Evolutionary conservation across 2,888 invertebrate species (phyloP).

Genomic region (Phalera bucephala): DNA sequence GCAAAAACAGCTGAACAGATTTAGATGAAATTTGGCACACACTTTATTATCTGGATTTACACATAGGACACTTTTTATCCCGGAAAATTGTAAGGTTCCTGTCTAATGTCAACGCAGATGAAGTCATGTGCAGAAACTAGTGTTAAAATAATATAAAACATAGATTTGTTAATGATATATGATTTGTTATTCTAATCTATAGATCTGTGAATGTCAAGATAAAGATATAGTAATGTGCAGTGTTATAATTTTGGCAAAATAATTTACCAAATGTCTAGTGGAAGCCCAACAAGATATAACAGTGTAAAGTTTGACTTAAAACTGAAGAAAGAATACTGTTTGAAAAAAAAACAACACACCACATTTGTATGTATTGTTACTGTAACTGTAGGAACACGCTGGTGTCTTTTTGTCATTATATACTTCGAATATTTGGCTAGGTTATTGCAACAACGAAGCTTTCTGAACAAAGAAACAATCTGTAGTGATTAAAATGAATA

Average conservation of each 20-base stretch:
- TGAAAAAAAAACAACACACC: not conserved
- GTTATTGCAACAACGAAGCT: not conserved
- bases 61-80: no score
- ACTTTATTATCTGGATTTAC: no score
- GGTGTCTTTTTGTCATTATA: not conserved
- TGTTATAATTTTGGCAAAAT: conserved; percentile 18
- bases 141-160: no score
- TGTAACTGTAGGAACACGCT: not conserved
- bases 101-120: no score
- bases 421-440: not conserved
- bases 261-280: conserved; percentile 22
- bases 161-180: no score
- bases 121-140: no score
- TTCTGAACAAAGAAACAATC: not conserved
- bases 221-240: conserved; percentile 5
- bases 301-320: not conserved
- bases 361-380: not conserved
- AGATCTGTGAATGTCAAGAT: no score
- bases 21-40: no score
- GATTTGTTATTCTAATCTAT: no score
- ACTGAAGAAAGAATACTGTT: conserved; percentile 1
- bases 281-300: conserved; percentile 37
- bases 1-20: no score
- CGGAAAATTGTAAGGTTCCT: no score
- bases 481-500: no score